Evolutionary conservation across 2,888 invertebrate genomes (phyloP).

Genomic region (Monochamus alternatus): DNA sequence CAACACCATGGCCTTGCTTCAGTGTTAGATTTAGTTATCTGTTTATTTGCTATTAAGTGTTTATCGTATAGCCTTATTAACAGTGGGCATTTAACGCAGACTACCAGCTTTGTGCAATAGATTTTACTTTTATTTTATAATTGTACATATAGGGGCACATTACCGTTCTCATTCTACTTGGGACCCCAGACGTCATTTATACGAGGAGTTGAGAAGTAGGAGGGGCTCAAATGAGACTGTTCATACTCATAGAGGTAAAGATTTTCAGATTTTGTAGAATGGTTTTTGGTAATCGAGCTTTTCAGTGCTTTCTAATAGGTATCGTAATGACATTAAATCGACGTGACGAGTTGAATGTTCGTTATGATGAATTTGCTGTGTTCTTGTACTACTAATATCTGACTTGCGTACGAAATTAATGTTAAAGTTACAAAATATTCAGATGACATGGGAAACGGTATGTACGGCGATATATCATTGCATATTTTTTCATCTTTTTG

Average conservation of each 20-base stretch:
- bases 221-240: constrained; percentile 80
- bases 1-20: constrained; percentile 43
- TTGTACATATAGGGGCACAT: constrained; percentile 68
- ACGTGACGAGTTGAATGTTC: not conserved
- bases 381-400: no score
- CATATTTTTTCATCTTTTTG: no score
- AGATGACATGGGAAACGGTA: no score
- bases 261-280: constrained; percentile 35
- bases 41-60: constrained; percentile 45
- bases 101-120: constrained; percentile 48
- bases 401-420: no score
- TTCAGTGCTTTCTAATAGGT: constrained; percentile 14
- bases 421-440: no score
- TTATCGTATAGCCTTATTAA: constrained; percentile 45
- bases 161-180: constrained; percentile 82
- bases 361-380: not conserved
- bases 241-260: constrained; percentile 73
- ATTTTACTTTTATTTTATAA: constrained; percentile 48
- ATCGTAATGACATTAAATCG: not conserved
- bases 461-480: no score
- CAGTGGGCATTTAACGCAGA: constrained; percentile 42
- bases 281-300: constrained; percentile 37
- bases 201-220: constrained; percentile 88
- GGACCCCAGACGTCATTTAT: constrained; percentile 92
- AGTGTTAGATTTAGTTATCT: constrained; percentile 45